Evolutionary conservation across 2,888 invertebrate species (phyloP).

Genomic region (Autographa gamma): DNA sequence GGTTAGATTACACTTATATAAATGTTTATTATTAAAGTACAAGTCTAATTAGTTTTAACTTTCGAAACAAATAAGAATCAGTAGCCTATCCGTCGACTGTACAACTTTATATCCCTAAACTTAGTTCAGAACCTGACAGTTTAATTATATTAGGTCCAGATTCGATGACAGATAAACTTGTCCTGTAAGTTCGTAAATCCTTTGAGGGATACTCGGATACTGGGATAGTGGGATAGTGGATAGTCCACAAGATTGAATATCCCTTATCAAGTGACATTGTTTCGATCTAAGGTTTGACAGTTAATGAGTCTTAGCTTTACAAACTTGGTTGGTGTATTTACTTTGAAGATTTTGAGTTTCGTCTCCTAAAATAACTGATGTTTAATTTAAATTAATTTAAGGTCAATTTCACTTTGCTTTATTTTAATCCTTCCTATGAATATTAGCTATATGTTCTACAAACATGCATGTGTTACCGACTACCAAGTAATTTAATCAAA

Average conservation of each 20-base stretch:
- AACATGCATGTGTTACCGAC: no score
- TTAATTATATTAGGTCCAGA: background rate
- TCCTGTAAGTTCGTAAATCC: background rate
- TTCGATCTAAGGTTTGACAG: background rate
- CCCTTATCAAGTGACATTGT: background rate
- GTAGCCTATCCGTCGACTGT: background rate
- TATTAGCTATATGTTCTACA: no score
- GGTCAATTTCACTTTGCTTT: no score
- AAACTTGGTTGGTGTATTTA: background rate
- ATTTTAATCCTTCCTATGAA: no score
- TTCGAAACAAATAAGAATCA: background rate
- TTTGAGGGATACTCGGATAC: background rate
- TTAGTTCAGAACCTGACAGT: conserved; percentile 1
- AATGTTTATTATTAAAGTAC: no score
- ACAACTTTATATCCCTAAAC: background rate
- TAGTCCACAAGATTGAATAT: conserved; percentile 2
- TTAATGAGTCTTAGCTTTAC: background rate
- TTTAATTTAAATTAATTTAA: background rate
- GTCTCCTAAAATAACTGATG: background rate
- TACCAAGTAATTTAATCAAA: no score
- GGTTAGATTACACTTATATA: no score
- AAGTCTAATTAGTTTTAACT: background rate
- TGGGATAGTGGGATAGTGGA: background rate
- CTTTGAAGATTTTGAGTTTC: background rate
- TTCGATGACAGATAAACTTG: background rate